These are phyloP conservation scores for Harpagifer antarcticus DNA, from an alignment of 2,797 vertebrate species.

Conservation along the genomic window DNA sequence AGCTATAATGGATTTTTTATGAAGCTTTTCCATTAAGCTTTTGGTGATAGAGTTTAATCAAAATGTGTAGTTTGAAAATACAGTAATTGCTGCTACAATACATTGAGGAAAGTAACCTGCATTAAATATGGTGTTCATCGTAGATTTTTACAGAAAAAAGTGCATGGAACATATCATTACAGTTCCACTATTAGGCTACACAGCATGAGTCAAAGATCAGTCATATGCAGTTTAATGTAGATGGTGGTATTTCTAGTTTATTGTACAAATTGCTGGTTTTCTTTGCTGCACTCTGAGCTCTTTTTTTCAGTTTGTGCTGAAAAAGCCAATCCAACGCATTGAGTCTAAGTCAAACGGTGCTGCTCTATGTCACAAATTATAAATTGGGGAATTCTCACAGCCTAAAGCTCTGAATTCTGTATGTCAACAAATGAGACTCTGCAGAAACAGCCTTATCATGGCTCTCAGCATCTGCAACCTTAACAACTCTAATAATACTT, in stretches of 20 bases:
- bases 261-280: slow-evolving; percentile 17
- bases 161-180: not conserved
- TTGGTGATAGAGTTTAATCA: not conserved
- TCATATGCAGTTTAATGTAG: slow-evolving; percentile 24
- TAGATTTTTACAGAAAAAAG: not conserved
- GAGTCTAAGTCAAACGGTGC: slow-evolving; percentile 56
- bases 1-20: not conserved
- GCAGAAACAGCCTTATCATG: slow-evolving; percentile 43
- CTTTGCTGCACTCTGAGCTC: slow-evolving; percentile 18
- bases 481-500: slow-evolving; percentile 25
- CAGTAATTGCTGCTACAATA: not conserved
- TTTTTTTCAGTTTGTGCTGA: slow-evolving; percentile 39
- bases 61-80: not conserved
- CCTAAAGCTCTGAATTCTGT: slow-evolving; percentile 55
- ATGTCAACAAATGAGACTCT: slow-evolving; percentile 62
- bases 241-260: slow-evolving; percentile 10
- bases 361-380: slow-evolving; percentile 48
- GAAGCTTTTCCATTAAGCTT: not conserved
- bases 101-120: too few relatives aligned
- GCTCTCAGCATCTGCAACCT: slow-evolving; percentile 40
- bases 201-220: slow-evolving; percentile 18
- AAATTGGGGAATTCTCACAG: slow-evolving; percentile 62
- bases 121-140: slow-evolving; percentile 1
- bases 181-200: not conserved
- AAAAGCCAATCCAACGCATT: slow-evolving; percentile 41